These are phyloP conservation scores for Drosophila tripunctata DNA, from an alignment of 2,888 invertebrate genomes.

Conservation along the genomic window DNA sequence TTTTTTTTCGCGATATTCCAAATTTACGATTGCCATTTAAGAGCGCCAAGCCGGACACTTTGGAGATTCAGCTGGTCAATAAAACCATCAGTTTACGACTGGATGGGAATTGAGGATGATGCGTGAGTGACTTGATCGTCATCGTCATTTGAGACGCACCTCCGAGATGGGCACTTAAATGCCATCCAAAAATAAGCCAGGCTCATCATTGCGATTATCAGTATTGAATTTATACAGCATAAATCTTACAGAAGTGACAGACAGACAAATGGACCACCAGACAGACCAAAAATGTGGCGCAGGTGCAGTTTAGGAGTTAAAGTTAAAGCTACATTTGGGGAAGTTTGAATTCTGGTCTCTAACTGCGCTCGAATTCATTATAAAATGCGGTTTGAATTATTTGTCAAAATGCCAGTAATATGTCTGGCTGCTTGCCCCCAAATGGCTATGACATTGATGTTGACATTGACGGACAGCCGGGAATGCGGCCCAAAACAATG, in stretches of 20 bases:
- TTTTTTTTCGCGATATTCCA: constrained; percentile 17
- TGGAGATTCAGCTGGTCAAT: constrained; percentile 37
- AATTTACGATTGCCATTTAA: constrained; percentile 54
- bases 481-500: constrained; percentile 10
- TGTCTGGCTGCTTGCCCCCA: constrained; percentile 39
- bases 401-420: constrained; percentile 60
- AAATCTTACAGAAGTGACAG: constrained; percentile 53
- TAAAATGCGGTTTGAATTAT: constrained; percentile 72
- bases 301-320: constrained; percentile 2
- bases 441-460: constrained; percentile 65
- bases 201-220: constrained; percentile 64
- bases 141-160: constrained; percentile 43
- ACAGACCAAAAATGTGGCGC: constrained; percentile 5
- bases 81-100: constrained; percentile 56
- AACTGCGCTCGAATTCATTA: constrained; percentile 61
- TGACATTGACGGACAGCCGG: constrained; percentile 65
- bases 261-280: background rate
- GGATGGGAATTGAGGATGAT: constrained; percentile 43
- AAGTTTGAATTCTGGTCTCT: constrained; percentile 2
- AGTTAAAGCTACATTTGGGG: background rate
- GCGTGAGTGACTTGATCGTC: constrained; percentile 54
- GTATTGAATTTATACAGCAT: constrained; percentile 55
- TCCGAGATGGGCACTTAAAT: constrained; percentile 56
- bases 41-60: constrained; percentile 48
- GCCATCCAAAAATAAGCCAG: constrained; percentile 67